Percentiles rank a stretch among this genome's conserved stretches.
Evolutionary conservation across 1,140 invertebrate species (phyloP).

Genomic region (Lepidurus arcticus): DNA sequence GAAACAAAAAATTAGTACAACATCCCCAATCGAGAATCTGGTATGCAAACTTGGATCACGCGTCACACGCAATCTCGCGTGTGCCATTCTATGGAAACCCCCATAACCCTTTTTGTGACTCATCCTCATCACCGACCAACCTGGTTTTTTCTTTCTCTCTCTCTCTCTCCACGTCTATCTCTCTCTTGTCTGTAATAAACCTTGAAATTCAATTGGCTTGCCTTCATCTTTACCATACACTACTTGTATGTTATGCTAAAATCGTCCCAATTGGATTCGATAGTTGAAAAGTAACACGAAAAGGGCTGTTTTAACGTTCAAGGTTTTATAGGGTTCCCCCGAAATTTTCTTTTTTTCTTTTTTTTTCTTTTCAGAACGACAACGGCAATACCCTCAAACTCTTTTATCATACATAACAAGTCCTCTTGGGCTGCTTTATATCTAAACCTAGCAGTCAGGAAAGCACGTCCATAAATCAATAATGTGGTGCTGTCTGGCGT

Average conservation of each 20-base stretch:
- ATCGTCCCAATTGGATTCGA: no score
- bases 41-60: background rate
- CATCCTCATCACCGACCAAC: background rate
- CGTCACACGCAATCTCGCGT: constrained; percentile 1
- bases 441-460: background rate
- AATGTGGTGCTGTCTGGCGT: background rate
- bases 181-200: background rate
- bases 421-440: background rate
- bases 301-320: background rate
- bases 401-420: background rate
- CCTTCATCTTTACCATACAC: no score
- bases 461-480: background rate
- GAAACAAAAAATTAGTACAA: constrained; percentile 10
- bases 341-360: background rate
- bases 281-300: background rate
- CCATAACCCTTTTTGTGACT: constrained; percentile 10
- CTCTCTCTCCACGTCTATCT: background rate
- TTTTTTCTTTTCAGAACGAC: background rate
- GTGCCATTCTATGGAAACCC: background rate
- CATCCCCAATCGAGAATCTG: background rate
- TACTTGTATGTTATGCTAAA: no score
- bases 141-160: no score
- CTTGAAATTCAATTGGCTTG: background rate
- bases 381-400: constrained; percentile 7
- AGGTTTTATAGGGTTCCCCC: constrained; percentile 3